phyloP scores from a whole-genome alignment of 2,797 vertebrate genomes.

The Acropternis orthonyx region DNA sequence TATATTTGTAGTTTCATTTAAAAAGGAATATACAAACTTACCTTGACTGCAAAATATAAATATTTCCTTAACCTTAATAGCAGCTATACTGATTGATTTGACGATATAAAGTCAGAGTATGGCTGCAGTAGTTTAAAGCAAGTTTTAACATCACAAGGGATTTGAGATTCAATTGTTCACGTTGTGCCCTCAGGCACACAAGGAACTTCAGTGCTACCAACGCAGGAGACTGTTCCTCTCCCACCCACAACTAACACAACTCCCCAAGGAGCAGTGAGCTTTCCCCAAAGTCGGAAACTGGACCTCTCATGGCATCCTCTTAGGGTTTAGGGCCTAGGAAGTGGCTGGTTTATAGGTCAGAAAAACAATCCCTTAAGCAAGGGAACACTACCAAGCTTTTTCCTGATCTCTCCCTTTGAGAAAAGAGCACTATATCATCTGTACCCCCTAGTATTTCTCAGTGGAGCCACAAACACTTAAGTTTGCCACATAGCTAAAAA shows the following conservation, averaged over 20 bases:
- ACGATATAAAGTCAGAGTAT: neutral
- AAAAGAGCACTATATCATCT: neutral
- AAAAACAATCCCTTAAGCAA: neutral
- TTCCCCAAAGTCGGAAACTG: no score
- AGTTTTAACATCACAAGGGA: neutral
- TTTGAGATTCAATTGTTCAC: no score
- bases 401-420: neutral
- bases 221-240: no score
- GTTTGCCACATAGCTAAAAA: neutral
- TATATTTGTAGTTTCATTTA: neutral
- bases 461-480: neutral
- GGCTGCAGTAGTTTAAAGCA: neutral
- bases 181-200: no score
- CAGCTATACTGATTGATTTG: neutral
- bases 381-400: neutral
- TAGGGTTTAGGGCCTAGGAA: no score
- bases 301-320: no score
- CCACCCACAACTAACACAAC: no score
- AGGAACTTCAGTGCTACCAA: no score
- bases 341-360: neutral
- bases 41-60: neutral
- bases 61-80: neutral
- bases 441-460: neutral
- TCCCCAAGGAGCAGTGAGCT: no score
- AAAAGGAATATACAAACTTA: neutral